Evolutionary conservation across 2,797 vertebrate genomes (phyloP), one percentile per base, ranked within the genome.

Genomic region (Ara ararauna): DNA sequence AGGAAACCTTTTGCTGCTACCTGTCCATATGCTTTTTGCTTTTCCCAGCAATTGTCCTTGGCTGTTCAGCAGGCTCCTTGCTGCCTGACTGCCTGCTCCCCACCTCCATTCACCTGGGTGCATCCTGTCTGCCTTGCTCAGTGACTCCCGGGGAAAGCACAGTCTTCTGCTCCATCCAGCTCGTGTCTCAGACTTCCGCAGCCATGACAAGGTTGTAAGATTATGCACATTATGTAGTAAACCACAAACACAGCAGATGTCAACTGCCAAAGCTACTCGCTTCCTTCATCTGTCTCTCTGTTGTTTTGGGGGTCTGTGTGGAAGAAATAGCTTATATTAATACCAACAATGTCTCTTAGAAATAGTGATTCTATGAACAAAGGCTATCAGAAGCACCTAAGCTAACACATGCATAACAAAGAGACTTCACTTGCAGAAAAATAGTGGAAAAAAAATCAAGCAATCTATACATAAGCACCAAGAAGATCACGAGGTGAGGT

Each of bases 141-240:
- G 5, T 38, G 64, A 10, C 15, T 85, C 44, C 68, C 21, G 66
- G 44, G 23, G 51, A 38, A 42, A 71, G 12, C 38, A 24, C 11
- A 36, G 27, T n/a, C 23, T 85, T 73, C 74, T 87, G n/a, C 26
- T 82, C 40, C 56, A 44, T 32, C 11, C n/a, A 71, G 6, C 42
- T 83, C 54, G 22, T 85, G 53, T n/a, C 38, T 47, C 47, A 22
- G 47, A 6, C 16, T 40, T 50, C 68, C 62, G 50, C 67, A 67
- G 70, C 22, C 62, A 78, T 54, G 58, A 19, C 20, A 11, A 71
- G 50, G 29, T 34, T 85, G 19, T n/a, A 42, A 32, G 12, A 17
- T 2, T 38, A 22, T 3, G 23, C 8, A 38, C 1, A 0, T 60
- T 32, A 11, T 0, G 0, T 4, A 60, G 60, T 26, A 54, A 87